Conservation (phyloP, 1,140 invertebrate genomes). For the Sycophaga agraensis region DNA sequence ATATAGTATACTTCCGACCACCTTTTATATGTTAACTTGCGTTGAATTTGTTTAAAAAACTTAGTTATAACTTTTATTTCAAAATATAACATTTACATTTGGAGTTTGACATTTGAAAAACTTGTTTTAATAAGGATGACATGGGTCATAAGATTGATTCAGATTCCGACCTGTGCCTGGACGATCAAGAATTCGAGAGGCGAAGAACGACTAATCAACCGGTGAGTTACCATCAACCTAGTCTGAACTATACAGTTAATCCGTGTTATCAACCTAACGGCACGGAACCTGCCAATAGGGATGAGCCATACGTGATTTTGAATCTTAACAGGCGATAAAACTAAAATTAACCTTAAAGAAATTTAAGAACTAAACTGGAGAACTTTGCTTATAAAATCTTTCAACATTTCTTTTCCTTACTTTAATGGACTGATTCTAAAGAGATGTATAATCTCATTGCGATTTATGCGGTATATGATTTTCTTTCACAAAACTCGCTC, state of each 20-base stretch:
- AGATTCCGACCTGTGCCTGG: conserved; percentile 84
- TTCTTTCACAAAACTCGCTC: neutral
- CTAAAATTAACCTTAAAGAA: neutral
- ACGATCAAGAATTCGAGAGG: conserved; percentile 62
- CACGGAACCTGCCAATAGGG: conserved; percentile 46
- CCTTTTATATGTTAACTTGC: too few species aligned
- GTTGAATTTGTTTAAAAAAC: too few species aligned
- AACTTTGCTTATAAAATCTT: neutral
- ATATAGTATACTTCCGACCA: too few species aligned
- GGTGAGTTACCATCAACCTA: conserved; percentile 59
- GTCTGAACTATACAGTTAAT: conserved; percentile 57
- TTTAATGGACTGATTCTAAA: neutral
- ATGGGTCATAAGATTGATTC: conserved; percentile 70
- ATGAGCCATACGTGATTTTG: conserved; percentile 57
- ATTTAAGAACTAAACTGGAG: neutral
- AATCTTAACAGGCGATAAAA: conserved; percentile 54
- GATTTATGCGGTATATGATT: too few species aligned
- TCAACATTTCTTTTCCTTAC: neutral
- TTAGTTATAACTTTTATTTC: too few species aligned
- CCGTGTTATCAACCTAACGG: conserved; percentile 57
- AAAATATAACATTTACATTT: too few species aligned
- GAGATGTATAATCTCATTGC: neutral
- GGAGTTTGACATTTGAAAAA: neutral
- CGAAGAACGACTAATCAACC: conserved; percentile 50
- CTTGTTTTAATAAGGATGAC: conserved; percentile 59